These are phyloP conservation scores for Monopis laevigella DNA, from an alignment of 2,888 invertebrate species.

Conservation along the genomic window DNA sequence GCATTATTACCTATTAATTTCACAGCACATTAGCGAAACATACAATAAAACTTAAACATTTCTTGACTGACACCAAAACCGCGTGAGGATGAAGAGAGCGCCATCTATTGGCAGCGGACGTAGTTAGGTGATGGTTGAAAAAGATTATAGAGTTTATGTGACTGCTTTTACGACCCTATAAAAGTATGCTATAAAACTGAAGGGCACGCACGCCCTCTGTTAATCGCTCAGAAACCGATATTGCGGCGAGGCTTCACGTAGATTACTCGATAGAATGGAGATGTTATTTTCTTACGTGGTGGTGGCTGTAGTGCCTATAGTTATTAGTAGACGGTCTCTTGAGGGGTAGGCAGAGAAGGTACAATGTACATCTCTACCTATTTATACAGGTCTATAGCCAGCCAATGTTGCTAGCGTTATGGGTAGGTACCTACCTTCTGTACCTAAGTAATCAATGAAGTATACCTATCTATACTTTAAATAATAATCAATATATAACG, in stretches of 20 bases:
- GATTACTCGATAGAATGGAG: conserved; percentile 35
- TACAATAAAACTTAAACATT: conserved; percentile 64
- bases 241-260: conserved; percentile 61
- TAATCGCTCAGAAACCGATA: conserved; percentile 67
- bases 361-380: no score
- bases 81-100: conserved; percentile 33
- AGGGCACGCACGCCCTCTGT: conserved; percentile 67
- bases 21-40: conserved; percentile 67
- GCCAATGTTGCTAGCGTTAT: no score
- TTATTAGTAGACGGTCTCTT: no score
- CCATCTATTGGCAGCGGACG: conserved; percentile 43
- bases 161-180: conserved; percentile 61
- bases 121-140: conserved; percentile 39
- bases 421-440: no score
- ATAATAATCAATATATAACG: no score
- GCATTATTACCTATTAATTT: conserved; percentile 67
- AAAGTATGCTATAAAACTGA: conserved; percentile 63
- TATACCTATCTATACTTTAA: no score
- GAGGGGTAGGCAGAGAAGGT: no score
- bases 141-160: conserved; percentile 63
- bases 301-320: no score
- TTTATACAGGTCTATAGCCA: no score
- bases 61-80: conserved; percentile 19
- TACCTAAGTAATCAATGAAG: no score
- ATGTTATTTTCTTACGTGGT: background rate